phyloP scores from a whole-genome alignment of 2,888 invertebrate species.

The Entomobrya multifasciata region DNA sequence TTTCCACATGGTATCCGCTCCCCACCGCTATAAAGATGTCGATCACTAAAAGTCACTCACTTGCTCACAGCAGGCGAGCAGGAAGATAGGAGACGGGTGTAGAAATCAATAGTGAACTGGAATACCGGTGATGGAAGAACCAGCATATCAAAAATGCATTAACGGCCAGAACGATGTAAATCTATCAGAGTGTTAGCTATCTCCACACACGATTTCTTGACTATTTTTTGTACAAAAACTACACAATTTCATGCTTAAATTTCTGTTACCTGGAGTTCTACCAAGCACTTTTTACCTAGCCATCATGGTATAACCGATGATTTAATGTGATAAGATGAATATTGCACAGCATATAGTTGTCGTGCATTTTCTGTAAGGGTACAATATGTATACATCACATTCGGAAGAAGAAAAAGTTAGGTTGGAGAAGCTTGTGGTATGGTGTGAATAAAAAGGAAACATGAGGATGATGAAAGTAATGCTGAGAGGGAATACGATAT shows the following conservation, averaged over 20 bases:
- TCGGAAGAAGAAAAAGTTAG: too few relatives aligned
- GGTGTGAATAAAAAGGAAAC: neutral
- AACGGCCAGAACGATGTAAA: constrained; percentile 1
- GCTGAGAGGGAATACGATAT: constrained; percentile 1
- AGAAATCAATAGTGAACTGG: constrained; percentile 46
- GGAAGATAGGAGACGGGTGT: constrained; percentile 10
- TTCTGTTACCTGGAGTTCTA: constrained; percentile 17
- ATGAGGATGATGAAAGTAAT: constrained; percentile 17
- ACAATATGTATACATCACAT: too few relatives aligned
- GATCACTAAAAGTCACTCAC: constrained; percentile 9
- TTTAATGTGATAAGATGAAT: constrained; percentile 39
- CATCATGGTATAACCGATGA: constrained; percentile 27
- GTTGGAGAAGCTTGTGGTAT: neutral
- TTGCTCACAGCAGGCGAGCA: neutral
- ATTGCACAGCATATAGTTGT: neutral
- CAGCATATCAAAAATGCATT: constrained; percentile 17
- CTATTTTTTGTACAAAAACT: neutral
- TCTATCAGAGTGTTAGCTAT: neutral
- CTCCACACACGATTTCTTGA: neutral
- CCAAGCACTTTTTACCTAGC: constrained; percentile 14
- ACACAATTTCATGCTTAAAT: constrained; percentile 7
- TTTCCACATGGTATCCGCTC: neutral
- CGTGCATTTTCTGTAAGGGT: too few relatives aligned
- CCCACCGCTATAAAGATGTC: neutral
- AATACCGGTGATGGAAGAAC: constrained; percentile 39